Conservation (phyloP, 2,113 vertebrate species). For the Nestor notabilis region DNA sequence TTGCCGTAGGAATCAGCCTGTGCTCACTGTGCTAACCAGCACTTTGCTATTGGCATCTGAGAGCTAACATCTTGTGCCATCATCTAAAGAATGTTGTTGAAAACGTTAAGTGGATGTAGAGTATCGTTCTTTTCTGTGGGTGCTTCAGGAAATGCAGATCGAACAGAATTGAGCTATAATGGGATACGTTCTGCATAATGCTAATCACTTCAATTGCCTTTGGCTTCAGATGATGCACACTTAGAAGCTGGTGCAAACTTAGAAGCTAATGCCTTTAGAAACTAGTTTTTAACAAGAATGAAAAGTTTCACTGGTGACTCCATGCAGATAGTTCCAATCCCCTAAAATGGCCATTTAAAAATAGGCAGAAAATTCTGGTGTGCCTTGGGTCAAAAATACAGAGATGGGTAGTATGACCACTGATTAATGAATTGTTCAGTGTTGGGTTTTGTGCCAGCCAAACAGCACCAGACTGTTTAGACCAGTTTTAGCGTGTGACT, state of each 20-base stretch:
- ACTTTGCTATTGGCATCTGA: neutral
- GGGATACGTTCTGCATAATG: neutral
- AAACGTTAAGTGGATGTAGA: neutral
- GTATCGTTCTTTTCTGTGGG: neutral
- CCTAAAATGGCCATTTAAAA: neutral
- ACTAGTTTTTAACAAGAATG: neutral
- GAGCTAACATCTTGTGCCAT: neutral
- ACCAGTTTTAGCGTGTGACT: neutral
- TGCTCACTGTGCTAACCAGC: neutral
- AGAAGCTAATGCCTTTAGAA: neutral
- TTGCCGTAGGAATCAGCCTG: neutral
- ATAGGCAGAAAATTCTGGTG: neutral
- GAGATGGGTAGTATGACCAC: neutral
- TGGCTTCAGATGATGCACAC: neutral
- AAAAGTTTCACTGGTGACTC: neutral
- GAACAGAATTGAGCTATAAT: neutral
- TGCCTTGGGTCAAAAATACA: neutral
- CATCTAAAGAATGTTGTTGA: neutral
- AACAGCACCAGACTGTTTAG: neutral
- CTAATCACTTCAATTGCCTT: neutral
- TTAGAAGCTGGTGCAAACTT: neutral
- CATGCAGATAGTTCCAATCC: rapidly evolving
- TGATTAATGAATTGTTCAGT: neutral
- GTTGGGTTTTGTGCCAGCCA: neutral
- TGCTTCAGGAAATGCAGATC: neutral